Evolutionary conservation across 1,140 invertebrate species (phyloP), one percentile per base, ranked within the genome.

Genomic region (Popillia japonica): DNA sequence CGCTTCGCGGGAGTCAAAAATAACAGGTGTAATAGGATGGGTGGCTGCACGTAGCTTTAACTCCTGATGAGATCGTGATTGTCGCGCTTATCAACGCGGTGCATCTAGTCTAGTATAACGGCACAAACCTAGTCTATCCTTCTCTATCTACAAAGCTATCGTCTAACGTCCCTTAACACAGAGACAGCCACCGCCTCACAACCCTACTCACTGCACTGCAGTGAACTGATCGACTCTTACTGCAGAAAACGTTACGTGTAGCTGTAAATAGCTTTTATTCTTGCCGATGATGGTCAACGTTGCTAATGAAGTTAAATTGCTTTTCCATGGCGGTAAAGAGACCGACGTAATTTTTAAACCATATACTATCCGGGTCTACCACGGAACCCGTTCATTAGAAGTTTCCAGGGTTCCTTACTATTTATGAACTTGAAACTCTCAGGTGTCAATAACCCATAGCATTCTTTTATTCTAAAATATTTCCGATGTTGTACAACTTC

Each of bases 31-130:
- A 84, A 84, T 84, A 79, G 82, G 82, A 80, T 83, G 81, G 83
- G 83, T 82, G 82, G 81, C 77, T 76, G 80, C 78, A 81, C 82
- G 77, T 81, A 79, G 81, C 81, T 83, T 83, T 84, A 82, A 84
- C 82, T 82, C 81, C 81, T 84, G 82, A 84, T 84, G 83, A 83
- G 83, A 84, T 84, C 83, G 83, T 84, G 83, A 84, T 84, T 84
- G 83, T 80, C 78, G 79, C 77, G 76, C 81, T 83, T 84, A 84
- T 84, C 83, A 84, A 78, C 81, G 79, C 79, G 80, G 80, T 73
- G 79, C 78, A 83, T 83, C 82, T 80, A 78, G 78, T 74, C 77
- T 78, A 78, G 77, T 80, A 80, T 81, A 73, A 59, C 74, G 6
- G 14, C 17, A 0, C 48, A 0, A 22, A 14, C 7, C 64, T 34